phyloP scores from a whole-genome alignment of 2,888 invertebrate species.

The Lepas anatifera region DNA sequence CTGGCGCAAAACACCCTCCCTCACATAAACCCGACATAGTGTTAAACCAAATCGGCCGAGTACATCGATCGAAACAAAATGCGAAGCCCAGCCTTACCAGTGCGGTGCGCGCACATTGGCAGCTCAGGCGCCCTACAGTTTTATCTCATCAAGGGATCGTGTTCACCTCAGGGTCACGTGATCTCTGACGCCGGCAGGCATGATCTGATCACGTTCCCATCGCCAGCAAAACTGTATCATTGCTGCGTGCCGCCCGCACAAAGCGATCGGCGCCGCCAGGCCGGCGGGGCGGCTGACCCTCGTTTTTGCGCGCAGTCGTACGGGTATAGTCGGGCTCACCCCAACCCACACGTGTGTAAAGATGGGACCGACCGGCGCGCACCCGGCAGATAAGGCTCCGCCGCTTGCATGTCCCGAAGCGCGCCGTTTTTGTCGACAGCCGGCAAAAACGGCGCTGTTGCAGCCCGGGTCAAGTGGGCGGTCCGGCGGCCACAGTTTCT shows the following conservation, averaged over 20 bases:
- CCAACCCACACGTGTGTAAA: background rate
- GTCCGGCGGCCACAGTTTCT: background rate
- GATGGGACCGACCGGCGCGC: background rate
- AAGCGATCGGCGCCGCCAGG: background rate
- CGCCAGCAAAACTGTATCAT: no score
- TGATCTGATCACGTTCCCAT: no score
- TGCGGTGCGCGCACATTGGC: no score
- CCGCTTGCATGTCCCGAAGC: conserved; percentile 10
- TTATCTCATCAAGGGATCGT: background rate
- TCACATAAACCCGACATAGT: no score
- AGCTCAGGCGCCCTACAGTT: no score
- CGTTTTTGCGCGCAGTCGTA: background rate
- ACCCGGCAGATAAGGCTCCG: conserved; percentile 3
- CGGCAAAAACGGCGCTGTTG: conserved; percentile 9
- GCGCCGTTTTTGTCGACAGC: conserved; percentile 2
- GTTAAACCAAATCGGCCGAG: no score
- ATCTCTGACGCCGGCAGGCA: background rate
- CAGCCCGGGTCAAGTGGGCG: conserved; percentile 8
- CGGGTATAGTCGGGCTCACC: background rate
- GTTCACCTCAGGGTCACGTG: background rate
- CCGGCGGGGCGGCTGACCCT: background rate
- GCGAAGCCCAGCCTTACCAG: no score
- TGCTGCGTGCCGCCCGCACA: background rate
- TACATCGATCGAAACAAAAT: no score
- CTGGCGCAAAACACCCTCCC: no score